Percentiles rank a stretch among this genome's conserved stretches.
Evolutionary conservation across 1,140 invertebrate genomes (phyloP).

Genomic region (Dendroctonus ponderosae): DNA sequence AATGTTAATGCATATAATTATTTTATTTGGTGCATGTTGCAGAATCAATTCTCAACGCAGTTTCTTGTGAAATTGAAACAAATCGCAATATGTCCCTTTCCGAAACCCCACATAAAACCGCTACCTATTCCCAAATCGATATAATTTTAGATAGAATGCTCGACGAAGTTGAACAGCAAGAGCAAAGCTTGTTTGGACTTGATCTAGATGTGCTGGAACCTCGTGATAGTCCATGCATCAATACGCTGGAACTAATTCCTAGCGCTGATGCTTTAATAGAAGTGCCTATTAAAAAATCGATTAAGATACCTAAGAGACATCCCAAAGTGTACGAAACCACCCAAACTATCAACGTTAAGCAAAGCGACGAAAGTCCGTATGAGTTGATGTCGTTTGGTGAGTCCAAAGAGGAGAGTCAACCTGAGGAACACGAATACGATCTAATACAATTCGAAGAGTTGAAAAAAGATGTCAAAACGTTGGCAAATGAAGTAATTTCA

Average conservation of each 20-base stretch:
- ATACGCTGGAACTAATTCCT: constrained; percentile 47
- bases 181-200: constrained; percentile 41
- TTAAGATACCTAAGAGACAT: constrained; percentile 28
- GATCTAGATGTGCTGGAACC: constrained; percentile 43
- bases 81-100: constrained; percentile 35
- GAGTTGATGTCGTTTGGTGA: constrained; percentile 35
- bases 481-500: constrained; percentile 35
- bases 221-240: constrained; percentile 38
- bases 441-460: constrained; percentile 37
- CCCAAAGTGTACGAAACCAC: constrained; percentile 34
- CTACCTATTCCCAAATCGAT: constrained; percentile 48
- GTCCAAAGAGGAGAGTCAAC: constrained; percentile 7
- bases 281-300: constrained; percentile 45
- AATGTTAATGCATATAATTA: constrained; percentile 36
- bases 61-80: constrained; percentile 46
- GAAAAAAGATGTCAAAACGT: not conserved
- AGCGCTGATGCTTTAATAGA: constrained; percentile 48
- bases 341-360: constrained; percentile 29
- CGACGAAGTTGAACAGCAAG: constrained; percentile 45
- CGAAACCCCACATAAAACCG: constrained; percentile 30
- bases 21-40: constrained; percentile 31
- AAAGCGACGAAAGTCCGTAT: constrained; percentile 28
- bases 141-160: constrained; percentile 48
- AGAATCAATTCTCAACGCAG: constrained; percentile 27
- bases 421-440: constrained; percentile 38